Conservation (phyloP, 2,888 invertebrate genomes). For the Phrixothrix hirtus region DNA sequence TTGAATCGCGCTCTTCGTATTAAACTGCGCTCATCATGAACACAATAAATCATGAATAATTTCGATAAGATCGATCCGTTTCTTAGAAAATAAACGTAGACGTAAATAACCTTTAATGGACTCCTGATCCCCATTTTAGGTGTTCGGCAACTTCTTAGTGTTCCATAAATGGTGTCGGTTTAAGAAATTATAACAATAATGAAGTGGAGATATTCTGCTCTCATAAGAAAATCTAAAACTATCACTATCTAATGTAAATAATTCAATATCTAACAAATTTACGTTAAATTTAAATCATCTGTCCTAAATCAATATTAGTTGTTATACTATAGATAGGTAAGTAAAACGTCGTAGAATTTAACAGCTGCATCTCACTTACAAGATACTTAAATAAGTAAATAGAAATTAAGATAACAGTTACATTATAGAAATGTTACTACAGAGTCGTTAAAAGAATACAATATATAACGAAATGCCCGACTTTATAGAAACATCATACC, state of each 20-base stretch:
- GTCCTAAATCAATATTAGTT: slow-evolving; percentile 37
- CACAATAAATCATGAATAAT: slow-evolving; percentile 31
- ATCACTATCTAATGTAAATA: slow-evolving; percentile 27
- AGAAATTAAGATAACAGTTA: slow-evolving; percentile 34
- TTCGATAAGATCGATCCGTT: slow-evolving; percentile 30
- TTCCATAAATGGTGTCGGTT: slow-evolving; percentile 12
- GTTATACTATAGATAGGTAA: slow-evolving; percentile 27
- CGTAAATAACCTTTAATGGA: slow-evolving; percentile 28
- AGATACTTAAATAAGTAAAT: slow-evolving; percentile 34
- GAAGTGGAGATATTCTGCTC: slow-evolving; percentile 2
- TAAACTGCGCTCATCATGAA: slow-evolving; percentile 17
- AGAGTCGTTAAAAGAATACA: slow-evolving; percentile 24
- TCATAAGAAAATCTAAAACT: background rate
- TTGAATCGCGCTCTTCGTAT: background rate
- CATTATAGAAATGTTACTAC: slow-evolving; percentile 23
- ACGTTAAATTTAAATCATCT: slow-evolving; percentile 34
- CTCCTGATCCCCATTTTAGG: slow-evolving; percentile 22
- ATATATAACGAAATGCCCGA: slow-evolving; percentile 13
- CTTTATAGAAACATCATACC: slow-evolving; percentile 16
- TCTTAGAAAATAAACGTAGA: slow-evolving; percentile 24
- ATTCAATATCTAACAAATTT: slow-evolving; percentile 19
- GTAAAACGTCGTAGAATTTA: slow-evolving; percentile 30
- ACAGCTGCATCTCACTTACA: slow-evolving; percentile 37
- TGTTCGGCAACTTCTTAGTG: slow-evolving; percentile 18
- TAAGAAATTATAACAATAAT: slow-evolving; percentile 7